Evolutionary conservation across 2,797 vertebrate species (phyloP), one percentile per base, ranked within the genome.

Genomic region (Lindbergichthys nudifrons): DNA sequence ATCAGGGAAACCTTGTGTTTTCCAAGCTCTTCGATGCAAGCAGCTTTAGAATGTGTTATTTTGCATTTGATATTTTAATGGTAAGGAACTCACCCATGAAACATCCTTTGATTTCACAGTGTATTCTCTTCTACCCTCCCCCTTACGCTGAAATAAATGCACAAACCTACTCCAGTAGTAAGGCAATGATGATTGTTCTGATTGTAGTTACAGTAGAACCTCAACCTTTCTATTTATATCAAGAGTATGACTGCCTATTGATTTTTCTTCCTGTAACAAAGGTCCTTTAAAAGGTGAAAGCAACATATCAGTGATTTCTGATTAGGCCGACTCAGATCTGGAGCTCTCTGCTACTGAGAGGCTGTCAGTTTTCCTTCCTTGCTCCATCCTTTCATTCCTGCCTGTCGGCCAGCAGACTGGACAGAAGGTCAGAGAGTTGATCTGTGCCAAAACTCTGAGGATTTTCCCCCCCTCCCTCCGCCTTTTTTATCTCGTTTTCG

Each of bases 341-440:
- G 61, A 83, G 84, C 74, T 72, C 80, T 77, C 48, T 42, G 78
- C 56, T 66, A 83, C 79, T 65, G 77, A 79, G 80, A 81, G 71
- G 61, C 67, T 87, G 86, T 90, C 84, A 80, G 76, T 86, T 92
- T 85, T 82, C 87, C 69, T 87, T 83, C 72, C 47, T 67, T 42
- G 65, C 80, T 88, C 67, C 85, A 91, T 88, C 82, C 82, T 91
- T 89, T 89, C 83, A 85, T 86, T 80, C 56, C 73, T 77, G 87
- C 87, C 90, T 84, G 86, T 88, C 82, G 72, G 87, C 84, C 88
- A 87, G 86, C 88, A 92, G 90, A 92, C 90, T 84, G 91, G 92
- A 94, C 94, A 94, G 93, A 95, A 95, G 94, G 94, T 95, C 94
- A 94, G 89, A 89, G 85, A 76, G 81, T 84, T 88, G 89, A 83